Evolutionary conservation across 2,888 invertebrate species (phyloP).

Genomic region (Tetragonula carbonaria): DNA sequence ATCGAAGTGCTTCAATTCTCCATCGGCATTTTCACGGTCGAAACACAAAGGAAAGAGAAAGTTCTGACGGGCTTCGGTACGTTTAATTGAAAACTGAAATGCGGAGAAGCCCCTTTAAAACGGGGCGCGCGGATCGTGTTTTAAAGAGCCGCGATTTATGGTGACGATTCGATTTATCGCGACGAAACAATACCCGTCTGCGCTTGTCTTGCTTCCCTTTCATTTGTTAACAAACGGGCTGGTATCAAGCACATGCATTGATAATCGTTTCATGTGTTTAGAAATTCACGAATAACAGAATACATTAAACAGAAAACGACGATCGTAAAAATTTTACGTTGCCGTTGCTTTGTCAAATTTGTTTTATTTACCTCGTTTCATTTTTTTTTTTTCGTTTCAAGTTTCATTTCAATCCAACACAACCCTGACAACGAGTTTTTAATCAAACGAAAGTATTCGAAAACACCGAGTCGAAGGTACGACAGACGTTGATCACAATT

Average conservation of each 20-base stretch:
- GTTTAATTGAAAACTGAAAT: slow-evolving; percentile 51
- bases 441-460: too few relatives aligned
- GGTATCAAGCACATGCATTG: slow-evolving; percentile 11
- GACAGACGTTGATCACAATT: too few relatives aligned
- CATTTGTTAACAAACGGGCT: slow-evolving; percentile 50
- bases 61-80: not conserved
- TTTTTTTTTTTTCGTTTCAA: too few relatives aligned
- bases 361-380: too few relatives aligned
- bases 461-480: too few relatives aligned
- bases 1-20: not conserved
- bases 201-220: slow-evolving; percentile 38
- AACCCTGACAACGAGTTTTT: too few relatives aligned
- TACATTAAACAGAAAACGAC: not conserved
- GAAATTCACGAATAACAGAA: too few relatives aligned
- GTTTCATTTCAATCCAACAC: too few relatives aligned
- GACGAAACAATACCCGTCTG: slow-evolving; percentile 47
- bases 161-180: slow-evolving; percentile 52
- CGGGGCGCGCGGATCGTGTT: slow-evolving; percentile 18
- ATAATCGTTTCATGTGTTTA: slow-evolving; percentile 11
- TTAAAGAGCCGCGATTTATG: slow-evolving; percentile 56
- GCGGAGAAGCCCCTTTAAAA: slow-evolving; percentile 31
- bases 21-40: not conserved
- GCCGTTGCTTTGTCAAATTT: too few relatives aligned
- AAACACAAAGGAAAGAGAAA: not conserved
- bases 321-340: not conserved